A percentile compares a stretch with the other conserved stretches of the same genome.
These are phyloP conservation scores for Lepidochitona cinerea DNA, from an alignment of 2,888 invertebrate species.

Conservation along the genomic window DNA sequence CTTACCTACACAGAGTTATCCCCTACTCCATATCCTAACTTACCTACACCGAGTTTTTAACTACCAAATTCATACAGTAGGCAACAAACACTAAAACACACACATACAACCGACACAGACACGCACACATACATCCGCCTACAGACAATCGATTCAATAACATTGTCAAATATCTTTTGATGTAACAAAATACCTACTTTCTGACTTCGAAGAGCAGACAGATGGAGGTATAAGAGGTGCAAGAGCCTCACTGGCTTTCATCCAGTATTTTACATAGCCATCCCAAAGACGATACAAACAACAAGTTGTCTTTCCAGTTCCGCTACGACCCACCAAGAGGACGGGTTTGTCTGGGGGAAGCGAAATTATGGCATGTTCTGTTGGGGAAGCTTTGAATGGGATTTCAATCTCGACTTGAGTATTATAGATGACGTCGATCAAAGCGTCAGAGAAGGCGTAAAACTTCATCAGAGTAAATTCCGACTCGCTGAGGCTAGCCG, in stretches of 20 bases:
- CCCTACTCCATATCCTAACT: too few species aligned
- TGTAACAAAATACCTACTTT: too few species aligned
- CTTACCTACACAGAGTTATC: too few species aligned
- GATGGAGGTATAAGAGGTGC: conserved; percentile 39
- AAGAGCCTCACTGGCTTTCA: conserved; percentile 39
- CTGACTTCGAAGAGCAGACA: neutral
- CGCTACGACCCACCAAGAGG: conserved; percentile 62
- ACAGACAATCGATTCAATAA: too few species aligned
- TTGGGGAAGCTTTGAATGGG: conserved; percentile 61
- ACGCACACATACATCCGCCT: too few species aligned
- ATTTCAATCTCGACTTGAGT: conserved; percentile 53
- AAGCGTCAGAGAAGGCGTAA: conserved; percentile 54
- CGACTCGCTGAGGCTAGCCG: conserved; percentile 56
- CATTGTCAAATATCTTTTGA: too few species aligned
- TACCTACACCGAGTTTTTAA: too few species aligned
- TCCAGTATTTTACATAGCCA: conserved; percentile 56
- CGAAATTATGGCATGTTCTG: conserved; percentile 61
- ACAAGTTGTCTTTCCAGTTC: conserved; percentile 65
- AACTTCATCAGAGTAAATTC: conserved; percentile 65
- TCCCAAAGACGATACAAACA: conserved; percentile 62
- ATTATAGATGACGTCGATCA: conserved; percentile 51
- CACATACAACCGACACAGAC: too few species aligned
- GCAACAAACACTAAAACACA: too few species aligned
- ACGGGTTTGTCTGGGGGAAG: conserved; percentile 47
- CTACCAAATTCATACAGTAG: too few species aligned